Evolutionary conservation across 2,888 invertebrate species (phyloP).

Genomic region (Lottia gigantea): DNA sequence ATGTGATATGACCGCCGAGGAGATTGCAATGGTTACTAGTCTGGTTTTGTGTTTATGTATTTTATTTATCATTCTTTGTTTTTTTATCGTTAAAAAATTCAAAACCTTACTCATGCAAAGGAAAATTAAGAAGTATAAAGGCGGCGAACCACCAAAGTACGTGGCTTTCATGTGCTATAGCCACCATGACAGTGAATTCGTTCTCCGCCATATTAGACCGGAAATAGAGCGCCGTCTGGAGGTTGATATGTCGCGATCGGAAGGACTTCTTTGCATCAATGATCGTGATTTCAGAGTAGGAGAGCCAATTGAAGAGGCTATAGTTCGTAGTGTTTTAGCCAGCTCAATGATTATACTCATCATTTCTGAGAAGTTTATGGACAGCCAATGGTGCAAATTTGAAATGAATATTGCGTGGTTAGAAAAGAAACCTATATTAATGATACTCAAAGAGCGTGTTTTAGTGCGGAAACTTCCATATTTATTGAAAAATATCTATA

Average conservation of each 20-base stretch:
- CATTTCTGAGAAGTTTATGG: conserved; percentile 2
- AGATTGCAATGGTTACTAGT: not conserved
- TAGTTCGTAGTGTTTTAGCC: not conserved
- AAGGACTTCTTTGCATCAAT: not conserved
- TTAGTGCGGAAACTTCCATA: not conserved
- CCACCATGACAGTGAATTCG: not conserved
- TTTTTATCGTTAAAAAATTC: not conserved
- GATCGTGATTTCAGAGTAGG: not conserved
- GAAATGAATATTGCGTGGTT: not conserved
- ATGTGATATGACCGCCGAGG: not conserved
- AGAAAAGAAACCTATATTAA: not conserved
- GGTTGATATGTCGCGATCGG: not conserved
- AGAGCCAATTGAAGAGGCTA: not conserved
- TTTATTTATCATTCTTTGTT: not conserved
- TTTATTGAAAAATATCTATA: conserved; percentile 1
- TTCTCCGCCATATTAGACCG: not conserved
- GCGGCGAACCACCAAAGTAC: not conserved
- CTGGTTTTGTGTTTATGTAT: not conserved
- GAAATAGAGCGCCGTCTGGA: not conserved
- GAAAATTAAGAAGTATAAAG: not conserved
- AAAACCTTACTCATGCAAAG: not conserved
- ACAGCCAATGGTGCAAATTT: conserved; percentile 7
- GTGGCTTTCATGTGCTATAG: not conserved
- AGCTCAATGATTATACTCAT: not conserved
- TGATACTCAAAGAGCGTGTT: not conserved